phyloP scores from a whole-genome alignment of 2,888 invertebrate genomes.

The Eupithecia centaureata region DNA sequence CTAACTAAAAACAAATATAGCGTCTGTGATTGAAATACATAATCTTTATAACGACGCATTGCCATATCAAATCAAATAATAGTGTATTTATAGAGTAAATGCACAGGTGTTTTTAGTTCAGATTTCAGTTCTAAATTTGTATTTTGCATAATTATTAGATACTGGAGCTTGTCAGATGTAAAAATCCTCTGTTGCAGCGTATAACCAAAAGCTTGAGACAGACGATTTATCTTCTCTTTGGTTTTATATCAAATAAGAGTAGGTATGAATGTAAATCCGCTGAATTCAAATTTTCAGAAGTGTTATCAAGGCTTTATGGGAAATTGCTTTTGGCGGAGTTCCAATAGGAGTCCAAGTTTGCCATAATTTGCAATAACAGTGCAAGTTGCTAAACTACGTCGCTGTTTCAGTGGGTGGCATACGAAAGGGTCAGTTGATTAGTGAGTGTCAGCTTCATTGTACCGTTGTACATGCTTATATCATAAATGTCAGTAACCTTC shows the following conservation, averaged over 20 bases:
- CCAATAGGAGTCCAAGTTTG: conserved; percentile 32
- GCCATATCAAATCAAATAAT: conserved; percentile 81
- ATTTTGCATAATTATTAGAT: conserved; percentile 56
- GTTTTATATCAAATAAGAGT: conserved; percentile 11
- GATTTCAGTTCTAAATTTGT: conserved; percentile 57
- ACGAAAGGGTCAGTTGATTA: conserved; percentile 28
- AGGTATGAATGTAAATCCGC: background rate
- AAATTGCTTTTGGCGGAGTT: background rate
- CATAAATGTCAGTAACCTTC: conserved; percentile 56
- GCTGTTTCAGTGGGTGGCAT: conserved; percentile 23
- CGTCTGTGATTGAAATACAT: conserved; percentile 81
- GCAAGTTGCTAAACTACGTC: conserved; percentile 37
- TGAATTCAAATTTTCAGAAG: background rate
- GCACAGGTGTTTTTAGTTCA: conserved; percentile 53
- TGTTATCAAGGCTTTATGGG: background rate
- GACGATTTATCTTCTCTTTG: conserved; percentile 16
- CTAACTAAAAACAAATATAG: conserved; percentile 69
- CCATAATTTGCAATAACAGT: conserved; percentile 40
- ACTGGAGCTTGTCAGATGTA: conserved; percentile 54
- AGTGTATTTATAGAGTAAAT: conserved; percentile 66
- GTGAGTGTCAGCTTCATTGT: conserved; percentile 70
- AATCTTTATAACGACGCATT: conserved; percentile 75
- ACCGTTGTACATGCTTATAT: conserved; percentile 70
- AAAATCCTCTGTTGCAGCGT: conserved; percentile 37
- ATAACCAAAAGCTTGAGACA: conserved; percentile 5